These are phyloP conservation scores for Atlantisia rogersi DNA, from an alignment of 2,113 vertebrate species.

Conservation along the genomic window DNA sequence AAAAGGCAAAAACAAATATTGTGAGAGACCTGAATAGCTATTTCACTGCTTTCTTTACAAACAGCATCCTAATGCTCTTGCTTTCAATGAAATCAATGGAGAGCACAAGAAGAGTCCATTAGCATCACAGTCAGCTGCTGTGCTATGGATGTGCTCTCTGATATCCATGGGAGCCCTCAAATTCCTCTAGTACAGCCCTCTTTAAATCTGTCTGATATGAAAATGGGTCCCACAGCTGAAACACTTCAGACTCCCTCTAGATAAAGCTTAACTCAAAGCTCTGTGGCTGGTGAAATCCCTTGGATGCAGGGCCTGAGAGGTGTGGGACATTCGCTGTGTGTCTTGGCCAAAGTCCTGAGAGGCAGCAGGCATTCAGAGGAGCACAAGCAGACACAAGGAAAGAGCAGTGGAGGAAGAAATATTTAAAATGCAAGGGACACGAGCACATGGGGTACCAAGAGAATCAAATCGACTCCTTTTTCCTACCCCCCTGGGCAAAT, in stretches of 20 bases:
- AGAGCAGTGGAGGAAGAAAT: neutral
- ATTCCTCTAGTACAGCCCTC: neutral
- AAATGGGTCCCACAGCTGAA: neutral
- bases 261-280: neutral
- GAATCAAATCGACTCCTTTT: fast-evolving
- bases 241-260: neutral
- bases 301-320: fast-evolving
- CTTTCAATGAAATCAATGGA: conserved; percentile 41
- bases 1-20: neutral
- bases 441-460: neutral
- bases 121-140: neutral
- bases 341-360: neutral
- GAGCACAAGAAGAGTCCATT: conserved; percentile 2
- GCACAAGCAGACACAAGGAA: neutral
- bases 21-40: neutral
- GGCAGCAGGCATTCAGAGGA: neutral
- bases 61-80: neutral
- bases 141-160: neutral
- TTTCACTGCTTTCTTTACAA: neutral
- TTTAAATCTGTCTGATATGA: neutral
- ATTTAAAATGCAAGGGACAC: neutral
- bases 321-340: fast-evolving
- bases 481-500: neutral
- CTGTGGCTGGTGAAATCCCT: neutral
- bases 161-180: neutral